Conservation (phyloP, 2,888 invertebrate species). For the Pristionchus entomophagus region DNA sequence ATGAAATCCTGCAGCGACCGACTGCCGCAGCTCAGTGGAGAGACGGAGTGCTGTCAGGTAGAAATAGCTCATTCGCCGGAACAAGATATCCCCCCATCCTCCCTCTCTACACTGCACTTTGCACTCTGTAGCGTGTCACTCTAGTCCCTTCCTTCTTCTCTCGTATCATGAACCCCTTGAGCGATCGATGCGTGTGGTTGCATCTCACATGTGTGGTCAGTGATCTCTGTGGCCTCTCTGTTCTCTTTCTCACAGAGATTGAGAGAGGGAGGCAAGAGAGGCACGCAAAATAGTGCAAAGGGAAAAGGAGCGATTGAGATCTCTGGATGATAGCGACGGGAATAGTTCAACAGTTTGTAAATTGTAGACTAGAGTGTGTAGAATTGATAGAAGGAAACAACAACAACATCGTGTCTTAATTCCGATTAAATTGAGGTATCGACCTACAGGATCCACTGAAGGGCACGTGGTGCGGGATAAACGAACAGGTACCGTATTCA, state of each 20-base stretch:
- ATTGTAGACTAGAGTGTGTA: background rate
- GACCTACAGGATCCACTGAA: constrained; percentile 41
- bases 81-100: too few relatives aligned
- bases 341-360: background rate
- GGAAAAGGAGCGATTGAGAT: too few relatives aligned
- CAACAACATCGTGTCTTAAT: background rate
- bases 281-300: background rate
- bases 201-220: too few relatives aligned
- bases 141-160: background rate
- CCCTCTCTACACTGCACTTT: too few relatives aligned
- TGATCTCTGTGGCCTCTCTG: background rate
- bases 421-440: background rate
- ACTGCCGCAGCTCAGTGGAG: constrained; percentile 31
- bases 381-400: background rate
- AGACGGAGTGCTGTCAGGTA: constrained; percentile 33
- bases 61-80: background rate
- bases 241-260: too few relatives aligned
- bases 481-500: background rate
- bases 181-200: background rate
- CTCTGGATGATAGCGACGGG: too few relatives aligned
- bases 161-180: background rate
- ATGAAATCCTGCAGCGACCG: background rate
- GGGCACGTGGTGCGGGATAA: constrained; percentile 45
- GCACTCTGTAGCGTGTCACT: background rate
- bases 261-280: background rate